Conservation (phyloP, 2,888 invertebrate genomes). For the Synergus japonicus region DNA sequence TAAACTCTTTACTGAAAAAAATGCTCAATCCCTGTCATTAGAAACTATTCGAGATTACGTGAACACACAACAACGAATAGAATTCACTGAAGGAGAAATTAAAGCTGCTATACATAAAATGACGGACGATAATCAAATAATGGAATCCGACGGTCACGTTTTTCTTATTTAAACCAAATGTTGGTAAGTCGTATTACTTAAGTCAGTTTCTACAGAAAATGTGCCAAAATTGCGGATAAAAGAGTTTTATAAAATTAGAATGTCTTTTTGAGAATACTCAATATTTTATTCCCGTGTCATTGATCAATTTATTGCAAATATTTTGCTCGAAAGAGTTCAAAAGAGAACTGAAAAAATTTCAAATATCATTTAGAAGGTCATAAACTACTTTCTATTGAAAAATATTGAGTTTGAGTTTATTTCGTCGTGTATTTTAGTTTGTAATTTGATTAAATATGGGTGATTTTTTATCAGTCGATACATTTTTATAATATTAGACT, state of each 20-base stretch:
- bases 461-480: constrained; percentile 32
- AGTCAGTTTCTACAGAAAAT: not conserved
- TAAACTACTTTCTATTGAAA: not conserved
- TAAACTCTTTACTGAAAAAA: constrained; percentile 87
- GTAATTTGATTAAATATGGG: constrained; percentile 6
- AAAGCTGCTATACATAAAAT: constrained; percentile 88
- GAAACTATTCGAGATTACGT: constrained; percentile 83
- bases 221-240: too few species aligned
- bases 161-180: constrained; percentile 84
- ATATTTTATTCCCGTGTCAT: not conserved
- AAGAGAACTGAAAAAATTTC: not conserved
- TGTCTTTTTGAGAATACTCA: not conserved
- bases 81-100: constrained; percentile 85
- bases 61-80: constrained; percentile 81
- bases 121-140: constrained; percentile 94
- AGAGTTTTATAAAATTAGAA: not conserved
- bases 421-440: not conserved
- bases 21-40: constrained; percentile 87
- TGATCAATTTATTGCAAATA: too few species aligned
- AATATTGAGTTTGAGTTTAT: not conserved
- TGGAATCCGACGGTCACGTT: constrained; percentile 91
- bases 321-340: too few species aligned
- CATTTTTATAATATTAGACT: not conserved
- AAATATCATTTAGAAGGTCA: not conserved
- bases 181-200: not conserved